phyloP scores from a whole-genome alignment of 2,888 invertebrate genomes.

The Reticulitermes lucifugus region DNA sequence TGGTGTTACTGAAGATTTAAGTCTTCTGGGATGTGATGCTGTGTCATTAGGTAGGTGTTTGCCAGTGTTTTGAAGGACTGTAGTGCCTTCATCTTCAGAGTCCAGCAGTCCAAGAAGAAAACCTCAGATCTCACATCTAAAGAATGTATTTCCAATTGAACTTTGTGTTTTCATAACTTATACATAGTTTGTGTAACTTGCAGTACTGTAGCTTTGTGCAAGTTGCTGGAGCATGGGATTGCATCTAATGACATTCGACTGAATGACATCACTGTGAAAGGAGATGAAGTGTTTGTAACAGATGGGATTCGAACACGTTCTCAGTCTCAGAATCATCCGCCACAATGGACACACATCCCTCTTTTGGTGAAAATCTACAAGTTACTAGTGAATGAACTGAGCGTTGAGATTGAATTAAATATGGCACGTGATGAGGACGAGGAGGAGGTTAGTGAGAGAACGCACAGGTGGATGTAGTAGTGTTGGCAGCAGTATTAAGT shows the following conservation, averaged over 20 bases:
- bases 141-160: too few species aligned
- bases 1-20: too few species aligned
- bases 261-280: constrained; percentile 69
- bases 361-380: constrained; percentile 79
- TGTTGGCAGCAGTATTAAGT: neutral
- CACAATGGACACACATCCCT: constrained; percentile 73
- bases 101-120: too few species aligned
- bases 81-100: too few species aligned
- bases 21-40: too few species aligned
- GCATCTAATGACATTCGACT: constrained; percentile 72
- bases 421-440: constrained; percentile 61
- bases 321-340: constrained; percentile 65
- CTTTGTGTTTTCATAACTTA: too few species aligned
- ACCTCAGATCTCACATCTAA: too few species aligned
- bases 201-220: constrained; percentile 74
- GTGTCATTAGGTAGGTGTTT: too few species aligned
- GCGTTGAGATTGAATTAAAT: constrained; percentile 67
- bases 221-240: constrained; percentile 75
- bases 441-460: constrained; percentile 27
- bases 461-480: too few species aligned
- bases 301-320: constrained; percentile 57
- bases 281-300: constrained; percentile 65
- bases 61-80: too few species aligned
- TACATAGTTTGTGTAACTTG: constrained; percentile 28
- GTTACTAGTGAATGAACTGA: constrained; percentile 74